Evolutionary conservation across 2,113 vertebrate species (phyloP), one percentile per base, ranked within the genome.

Genomic region (Dicrurus megarhynchus): DNA sequence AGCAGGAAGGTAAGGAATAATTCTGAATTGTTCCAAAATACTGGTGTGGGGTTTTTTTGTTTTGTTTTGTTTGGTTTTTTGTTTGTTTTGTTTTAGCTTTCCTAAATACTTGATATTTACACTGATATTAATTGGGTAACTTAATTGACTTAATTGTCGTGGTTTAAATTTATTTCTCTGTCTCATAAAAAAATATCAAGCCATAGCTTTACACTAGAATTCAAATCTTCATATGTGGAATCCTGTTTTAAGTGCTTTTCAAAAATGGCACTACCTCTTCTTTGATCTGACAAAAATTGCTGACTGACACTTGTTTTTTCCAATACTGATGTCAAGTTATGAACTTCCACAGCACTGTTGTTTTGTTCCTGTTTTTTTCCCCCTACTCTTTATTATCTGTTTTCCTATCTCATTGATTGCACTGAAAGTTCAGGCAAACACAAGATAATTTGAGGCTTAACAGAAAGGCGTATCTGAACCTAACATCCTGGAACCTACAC

Each of bases 31-130:
- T 47, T 76, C 7, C 22, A 64, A 90, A 93, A 84, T 41, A 27
- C 5, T 17, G 30, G 3, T 69, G 22, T 41, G 12, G 1, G 1
- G 0, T 4, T 21, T 6, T 42, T 50, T 23, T n/a, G 1, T 23
- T 44, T 73, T 27, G 6, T 16, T 61, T 55, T 19, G 18, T 32
- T 61, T 33, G 16, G 4, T 7, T 7, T 23, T 46, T 70, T 47
- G 4, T 35, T 56, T 14, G 8, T 21, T 73, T 84, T 71, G 10
- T 37, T 50, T n/a, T 32, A 59, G 24, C 0, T 57, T 3, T 53
- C 16, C 53, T n/a, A 47, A 75, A 50, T 60, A 39, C 1, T 65
- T 87, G 9, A 28, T 20, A 35, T 86, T 89, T 80, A 64, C 84
- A n/a, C 9, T 44, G 56, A 24, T 52, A 65, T n/a, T 64, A 68